Percentiles rank a stretch among this genome's conserved stretches.
phyloP scores from a whole-genome alignment of 1,140 invertebrate species.

The Eriosoma lanigerum region DNA sequence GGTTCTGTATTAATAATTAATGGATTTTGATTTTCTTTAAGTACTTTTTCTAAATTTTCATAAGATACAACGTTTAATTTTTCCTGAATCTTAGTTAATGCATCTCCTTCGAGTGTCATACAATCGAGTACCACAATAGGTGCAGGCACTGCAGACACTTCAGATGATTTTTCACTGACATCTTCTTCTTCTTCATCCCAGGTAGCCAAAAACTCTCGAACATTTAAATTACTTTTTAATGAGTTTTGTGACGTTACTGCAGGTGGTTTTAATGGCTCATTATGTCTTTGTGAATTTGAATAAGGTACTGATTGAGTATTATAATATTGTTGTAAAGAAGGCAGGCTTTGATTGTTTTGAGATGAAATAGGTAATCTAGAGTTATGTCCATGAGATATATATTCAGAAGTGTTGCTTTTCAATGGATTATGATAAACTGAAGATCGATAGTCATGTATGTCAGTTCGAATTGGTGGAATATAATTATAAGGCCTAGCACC shows the following conservation, averaged over 20 bases:
- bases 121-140: conserved; percentile 53
- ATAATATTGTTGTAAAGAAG: conserved; percentile 32
- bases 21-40: conserved; percentile 40
- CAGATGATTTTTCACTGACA: conserved; percentile 16
- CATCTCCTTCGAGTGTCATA: conserved; percentile 51
- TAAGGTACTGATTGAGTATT: conserved; percentile 4
- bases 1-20: conserved; percentile 19
- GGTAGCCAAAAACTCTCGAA: conserved; percentile 51
- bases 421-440: conserved; percentile 2
- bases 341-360: background rate
- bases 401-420: background rate
- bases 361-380: background rate
- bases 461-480: background rate
- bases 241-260: background rate
- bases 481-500: conserved; percentile 34
- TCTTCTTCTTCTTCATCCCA: conserved; percentile 53
- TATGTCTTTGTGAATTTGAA: background rate
- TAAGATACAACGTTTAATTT: conserved; percentile 51
- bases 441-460: conserved; percentile 33
- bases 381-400: background rate
- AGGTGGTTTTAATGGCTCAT: conserved; percentile 1
- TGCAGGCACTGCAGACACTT: background rate
- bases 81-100: conserved; percentile 52
- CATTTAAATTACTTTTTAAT: conserved; percentile 49
- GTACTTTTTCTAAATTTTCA: conserved; percentile 41